Percentiles rank a stretch among this genome's conserved stretches.
phyloP scores from a whole-genome alignment of 2,888 invertebrate species.

The Tenthredo livida region DNA sequence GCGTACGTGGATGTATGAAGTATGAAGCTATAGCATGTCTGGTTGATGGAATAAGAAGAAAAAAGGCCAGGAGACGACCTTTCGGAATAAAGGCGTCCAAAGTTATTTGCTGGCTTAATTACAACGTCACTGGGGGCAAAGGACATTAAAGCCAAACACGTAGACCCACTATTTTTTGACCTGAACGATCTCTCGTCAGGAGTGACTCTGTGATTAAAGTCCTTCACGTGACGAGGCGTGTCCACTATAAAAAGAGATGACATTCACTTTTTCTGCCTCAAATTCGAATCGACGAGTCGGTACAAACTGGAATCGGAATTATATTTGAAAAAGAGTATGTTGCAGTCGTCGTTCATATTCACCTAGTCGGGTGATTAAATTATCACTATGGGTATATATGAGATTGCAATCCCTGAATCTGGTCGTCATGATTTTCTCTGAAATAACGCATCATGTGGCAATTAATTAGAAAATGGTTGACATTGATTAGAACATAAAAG shows the following conservation, averaged over 20 bases:
- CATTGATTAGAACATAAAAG: not conserved
- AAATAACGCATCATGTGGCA: not conserved
- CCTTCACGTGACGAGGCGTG: constrained; percentile 46
- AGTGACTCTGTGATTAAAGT: constrained; percentile 51
- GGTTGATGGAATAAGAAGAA: not conserved
- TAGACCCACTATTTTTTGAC: constrained; percentile 52
- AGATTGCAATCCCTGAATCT: not conserved
- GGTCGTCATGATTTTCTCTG: not conserved
- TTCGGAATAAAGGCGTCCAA: constrained; percentile 41
- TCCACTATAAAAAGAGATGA: constrained; percentile 33
- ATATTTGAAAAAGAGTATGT: not conserved
- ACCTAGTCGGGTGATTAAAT: not conserved
- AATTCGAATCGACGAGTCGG: not conserved
- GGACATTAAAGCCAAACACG: constrained; percentile 50
- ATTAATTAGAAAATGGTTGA: not conserved
- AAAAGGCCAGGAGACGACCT: constrained; percentile 13
- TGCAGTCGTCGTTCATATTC: not conserved
- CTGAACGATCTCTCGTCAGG: constrained; percentile 49
- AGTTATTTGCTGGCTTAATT: constrained; percentile 51
- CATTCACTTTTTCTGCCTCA: not conserved
- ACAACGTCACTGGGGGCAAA: constrained; percentile 45
- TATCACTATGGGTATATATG: not conserved
- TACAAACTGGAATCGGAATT: not conserved
- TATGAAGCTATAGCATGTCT: not conserved
- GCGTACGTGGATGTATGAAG: constrained; percentile 33